Evolutionary conservation across 2,113 vertebrate species (phyloP), one percentile per base, ranked within the genome.

Genomic region (Bufo gargarizans): DNA sequence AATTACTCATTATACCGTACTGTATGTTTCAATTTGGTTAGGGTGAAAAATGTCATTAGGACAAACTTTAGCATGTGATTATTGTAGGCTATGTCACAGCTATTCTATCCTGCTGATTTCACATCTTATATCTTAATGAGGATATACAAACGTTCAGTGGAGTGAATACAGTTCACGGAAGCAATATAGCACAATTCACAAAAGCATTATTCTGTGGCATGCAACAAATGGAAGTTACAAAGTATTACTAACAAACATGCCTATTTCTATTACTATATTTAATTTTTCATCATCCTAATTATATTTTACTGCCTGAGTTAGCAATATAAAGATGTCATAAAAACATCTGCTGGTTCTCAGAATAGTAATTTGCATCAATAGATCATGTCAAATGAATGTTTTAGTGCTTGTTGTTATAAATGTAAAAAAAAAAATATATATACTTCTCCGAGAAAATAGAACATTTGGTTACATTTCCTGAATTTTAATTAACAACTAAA

Each of bases 401-500:
- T 45, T 19, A 77, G 49, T 77, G n/a, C 49, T 53, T 53, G 20
- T 53, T 77, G 13, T 11, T 77, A 20, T 20, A 53, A 53, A 77
- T n/a, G 49, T n/a, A 74, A 45, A 16, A 33, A 74, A 47, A 72
- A 8, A 74, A 45, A 74, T 74, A 10, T 47, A 10, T 47, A 74
- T 74, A 17, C 13, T 74, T 47, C 47, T 47, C 33, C 19, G 16
- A 74, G 14, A 6, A 74, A 74, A 74, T 2, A 17, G 43, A 74
- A 74, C 45, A 47, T 47, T 2, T 45, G 17, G 11, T 74, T 74
- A 47, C 14, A 47, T 74, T 74, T 17, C 14, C n/a, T 47, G 14
- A 74, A 74, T 74, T 74, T 74, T 74, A 74, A 74, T 74, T 74
- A 74, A 74, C 71, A 74, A 14, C 12, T 72, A 71, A 6, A 58